phyloP scores from a whole-genome alignment of 2,797 vertebrate genomes.

The Sebastes diaconus region DNA sequence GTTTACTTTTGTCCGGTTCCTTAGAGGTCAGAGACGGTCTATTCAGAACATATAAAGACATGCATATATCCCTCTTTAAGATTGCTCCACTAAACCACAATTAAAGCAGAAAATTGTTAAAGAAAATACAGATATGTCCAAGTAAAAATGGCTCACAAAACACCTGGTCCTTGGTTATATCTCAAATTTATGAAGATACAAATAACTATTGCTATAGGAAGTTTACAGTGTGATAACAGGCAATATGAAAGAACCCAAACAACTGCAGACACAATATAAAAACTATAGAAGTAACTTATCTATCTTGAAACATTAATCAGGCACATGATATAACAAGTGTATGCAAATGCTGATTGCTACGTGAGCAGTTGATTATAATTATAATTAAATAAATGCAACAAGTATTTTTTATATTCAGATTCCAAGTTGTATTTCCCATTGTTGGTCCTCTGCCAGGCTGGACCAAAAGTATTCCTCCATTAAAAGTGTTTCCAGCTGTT shows the following conservation, averaged over 20 bases:
- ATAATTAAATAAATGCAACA: neutral
- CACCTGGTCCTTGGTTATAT: neutral
- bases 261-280: neutral
- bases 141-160: neutral
- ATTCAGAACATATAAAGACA: neutral
- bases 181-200: neutral
- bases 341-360: neutral
- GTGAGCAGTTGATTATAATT: neutral
- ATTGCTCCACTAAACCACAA: neutral
- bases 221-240: neutral
- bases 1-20: constrained; percentile 12
- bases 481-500: neutral
- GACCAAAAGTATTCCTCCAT: neutral
- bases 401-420: neutral
- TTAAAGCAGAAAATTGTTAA: neutral
- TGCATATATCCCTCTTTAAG: neutral
- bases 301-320: neutral
- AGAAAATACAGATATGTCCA: neutral
- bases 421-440: neutral
- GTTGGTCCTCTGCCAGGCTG: neutral
- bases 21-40: neutral
- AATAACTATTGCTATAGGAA: neutral
- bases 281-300: neutral
- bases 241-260: neutral
- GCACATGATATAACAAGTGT: neutral